Conservation (phyloP, 2,797 vertebrate species). For the Okamejei kenojei region DNA sequence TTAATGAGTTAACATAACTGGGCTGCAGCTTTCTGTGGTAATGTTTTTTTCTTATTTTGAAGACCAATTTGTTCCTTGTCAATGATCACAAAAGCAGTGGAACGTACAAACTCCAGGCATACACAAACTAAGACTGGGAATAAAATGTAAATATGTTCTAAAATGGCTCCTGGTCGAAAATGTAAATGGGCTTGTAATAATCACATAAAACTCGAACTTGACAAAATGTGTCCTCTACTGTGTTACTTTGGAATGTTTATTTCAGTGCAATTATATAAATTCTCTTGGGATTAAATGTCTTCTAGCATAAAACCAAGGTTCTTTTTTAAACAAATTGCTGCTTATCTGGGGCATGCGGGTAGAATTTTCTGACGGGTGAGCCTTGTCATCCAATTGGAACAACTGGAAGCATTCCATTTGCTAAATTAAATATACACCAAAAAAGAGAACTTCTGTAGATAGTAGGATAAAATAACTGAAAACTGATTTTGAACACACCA, state of each 20-base stretch:
- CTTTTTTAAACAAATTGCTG: neutral
- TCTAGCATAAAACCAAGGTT: neutral
- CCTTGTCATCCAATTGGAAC: neutral
- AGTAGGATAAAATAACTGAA: neutral
- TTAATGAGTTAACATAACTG: neutral
- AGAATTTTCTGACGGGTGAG: neutral
- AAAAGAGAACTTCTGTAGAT: neutral
- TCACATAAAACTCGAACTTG: neutral
- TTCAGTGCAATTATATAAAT: slow-evolving; percentile 30
- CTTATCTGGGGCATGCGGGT: slow-evolving; percentile 22
- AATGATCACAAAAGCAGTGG: neutral
- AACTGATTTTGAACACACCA: neutral
- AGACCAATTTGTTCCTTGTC: neutral
- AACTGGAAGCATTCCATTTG: neutral
- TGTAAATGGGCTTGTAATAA: neutral
- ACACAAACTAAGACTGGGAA: neutral
- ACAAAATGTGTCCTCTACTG: neutral
- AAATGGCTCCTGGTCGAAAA: neutral
- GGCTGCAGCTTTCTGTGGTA: neutral
- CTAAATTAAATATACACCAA: neutral
- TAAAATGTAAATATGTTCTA: neutral
- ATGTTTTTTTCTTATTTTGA: neutral
- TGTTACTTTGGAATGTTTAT: slow-evolving; percentile 28
- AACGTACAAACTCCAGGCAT: neutral
- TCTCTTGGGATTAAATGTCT: slow-evolving; percentile 28